Base-by-base conservation (phyloP, 2,797 vertebrate genomes). In the Odontamblyopus rebecca region DNA sequence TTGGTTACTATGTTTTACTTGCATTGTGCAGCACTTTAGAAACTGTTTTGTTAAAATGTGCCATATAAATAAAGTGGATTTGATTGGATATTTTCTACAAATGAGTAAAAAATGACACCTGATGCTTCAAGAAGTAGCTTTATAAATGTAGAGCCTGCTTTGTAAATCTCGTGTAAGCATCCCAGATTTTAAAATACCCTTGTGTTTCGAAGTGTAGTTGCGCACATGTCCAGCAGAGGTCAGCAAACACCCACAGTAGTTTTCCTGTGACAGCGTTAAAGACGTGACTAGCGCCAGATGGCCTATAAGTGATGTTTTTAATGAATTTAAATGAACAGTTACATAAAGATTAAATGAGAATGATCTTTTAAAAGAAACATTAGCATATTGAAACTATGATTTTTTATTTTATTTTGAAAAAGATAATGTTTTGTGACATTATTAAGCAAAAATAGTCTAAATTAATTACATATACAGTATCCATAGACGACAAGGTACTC, bases 141-240 rank as follows among this genome's bases (percentile, higher is more conserved):
- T 27, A 8, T 54, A 54, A 16, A 54, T n/a, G 16, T 54, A 19
- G 5, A 18, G 13, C 11, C 41, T 44, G 13, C 13, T 54, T n/a
- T 54, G 5, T 53, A 6, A 18, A n/a, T 53, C 19, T 7, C 5
- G 5, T 5, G n/a, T 15, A 53, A 18, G 51, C n/a, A 3, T 27
- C 30, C 57, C 11, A 27, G 8, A 19, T 12, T 12, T 6, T 11
- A 15, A 60, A 60, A 60, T 18, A 0, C 5, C 5, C 1, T 60
- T 60, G 13, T 60, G 51, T 53, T 18, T 53, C 1, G 2, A 38
- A 13, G 6, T 85, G 87, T 72, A 81, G 77, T 80, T 81, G 13
- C 74, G 30, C 13, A 64, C 66, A 71, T 77, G 2, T 82, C 90
- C 90, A 91, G 87, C 60, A 91, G 90, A 85, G 89, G 90, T 82